A percentile compares a stretch with the other conserved stretches of the same genome.
Conservation (phyloP, 2,113 vertebrate genomes). For the Oreochromis tanganicae region DNA sequence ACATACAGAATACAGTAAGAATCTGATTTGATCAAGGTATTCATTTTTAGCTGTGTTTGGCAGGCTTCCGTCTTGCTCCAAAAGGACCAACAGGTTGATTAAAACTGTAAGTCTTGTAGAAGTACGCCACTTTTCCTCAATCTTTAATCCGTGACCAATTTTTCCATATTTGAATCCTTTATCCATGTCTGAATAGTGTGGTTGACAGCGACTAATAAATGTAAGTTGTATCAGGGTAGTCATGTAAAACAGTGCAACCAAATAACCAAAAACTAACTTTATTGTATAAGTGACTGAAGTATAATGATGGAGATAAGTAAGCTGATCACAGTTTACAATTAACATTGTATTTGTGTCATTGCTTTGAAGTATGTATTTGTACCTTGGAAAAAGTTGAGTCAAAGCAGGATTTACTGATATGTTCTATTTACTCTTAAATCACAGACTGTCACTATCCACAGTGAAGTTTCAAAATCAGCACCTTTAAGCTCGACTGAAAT, state of each 20-base stretch:
- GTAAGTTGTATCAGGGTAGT: not conserved
- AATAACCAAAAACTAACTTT: not conserved
- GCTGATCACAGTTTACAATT: not conserved
- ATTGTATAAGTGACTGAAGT: not conserved
- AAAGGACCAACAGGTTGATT: slow-evolving; percentile 48
- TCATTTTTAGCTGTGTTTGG: slow-evolving; percentile 24
- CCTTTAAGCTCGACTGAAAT: no score
- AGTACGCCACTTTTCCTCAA: not conserved
- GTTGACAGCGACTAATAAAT: not conserved
- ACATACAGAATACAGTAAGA: not conserved
- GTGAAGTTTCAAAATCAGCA: no score
- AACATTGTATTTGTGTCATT: not conserved
- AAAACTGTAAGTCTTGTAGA: not conserved
- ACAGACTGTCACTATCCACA: not conserved
- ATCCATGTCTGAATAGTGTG: not conserved
- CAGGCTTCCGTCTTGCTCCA: slow-evolving; percentile 63
- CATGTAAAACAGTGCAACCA: not conserved
- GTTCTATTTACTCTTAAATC: not conserved
- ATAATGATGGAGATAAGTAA: not conserved
- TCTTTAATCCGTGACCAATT: not conserved
- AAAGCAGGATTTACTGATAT: not conserved
- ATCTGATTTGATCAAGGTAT: not conserved
- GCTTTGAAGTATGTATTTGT: not conserved
- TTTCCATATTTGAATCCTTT: not conserved
- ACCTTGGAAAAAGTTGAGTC: not conserved